Base-by-base conservation (phyloP, 2,113 vertebrate species). In the Cynopterus brachyotis region DNA sequence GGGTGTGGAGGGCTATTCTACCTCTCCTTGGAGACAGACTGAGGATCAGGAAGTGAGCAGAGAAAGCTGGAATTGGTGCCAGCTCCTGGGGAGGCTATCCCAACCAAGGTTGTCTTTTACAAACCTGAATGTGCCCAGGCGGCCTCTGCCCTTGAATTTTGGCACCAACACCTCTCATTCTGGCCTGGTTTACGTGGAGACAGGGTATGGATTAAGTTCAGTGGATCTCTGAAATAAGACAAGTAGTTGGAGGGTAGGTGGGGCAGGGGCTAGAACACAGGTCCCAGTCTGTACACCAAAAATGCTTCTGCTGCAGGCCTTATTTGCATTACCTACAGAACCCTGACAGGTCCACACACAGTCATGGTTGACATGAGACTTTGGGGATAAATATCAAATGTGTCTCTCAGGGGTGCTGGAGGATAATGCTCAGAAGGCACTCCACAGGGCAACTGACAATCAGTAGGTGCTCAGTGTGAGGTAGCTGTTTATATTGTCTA, bases 71-170 rank as follows among this genome's bases (percentile, higher is more conserved):
- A 19, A 8, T 24, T 4, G 2, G 70, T 6, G 16, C 50, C 0
- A 0, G 28, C 24, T 9, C 37, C n/a, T 5, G 0, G 20, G 30
- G 67, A 45, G 17, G 8, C 17, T 42, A 3, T n/a, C 30, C 24
- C 37, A 55, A 32, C 82, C 57, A 26, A 60, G 11, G 22, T 40
- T 15, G 2, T 17, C 76, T 37, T 9, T 22, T 42, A 32, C 60
- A 28, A 6, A 17, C 24, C 37, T 2, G 0, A n/a, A 6, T 0
- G 20, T 55, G 3, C 11, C n/a, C 45, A 22, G 15, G 59, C 45
- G 16, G 32, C 19, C 30, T 69, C 10, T 5, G n/a, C 17, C 24
- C 47, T 10, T 60, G 6, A 10, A 10, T 55, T 60, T 57, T 9
- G 0, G 13, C 2, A 10, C 66, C 28, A 24, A 20, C 9, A 9